A percentile compares a stretch with the other conserved stretches of the same genome.
These are phyloP conservation scores for Cephus sareptanus DNA, from an alignment of 2,888 invertebrate genomes.

Conservation along the genomic window DNA sequence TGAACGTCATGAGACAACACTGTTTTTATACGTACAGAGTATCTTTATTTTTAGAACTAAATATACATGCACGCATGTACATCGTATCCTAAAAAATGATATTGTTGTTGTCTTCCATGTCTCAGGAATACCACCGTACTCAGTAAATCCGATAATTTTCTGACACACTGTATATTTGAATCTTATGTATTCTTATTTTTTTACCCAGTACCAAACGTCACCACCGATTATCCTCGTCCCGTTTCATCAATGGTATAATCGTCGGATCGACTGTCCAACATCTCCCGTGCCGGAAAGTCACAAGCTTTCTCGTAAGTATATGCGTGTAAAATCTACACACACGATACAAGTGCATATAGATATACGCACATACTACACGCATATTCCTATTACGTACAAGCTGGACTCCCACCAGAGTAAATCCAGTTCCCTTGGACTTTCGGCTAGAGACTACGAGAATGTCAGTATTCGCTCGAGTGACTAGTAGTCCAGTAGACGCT, in stretches of 20 bases:
- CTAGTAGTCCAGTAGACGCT: background rate
- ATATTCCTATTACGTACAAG: slow-evolving; percentile 27
- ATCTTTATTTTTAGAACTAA: background rate
- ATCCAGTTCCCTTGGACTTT: slow-evolving; percentile 39
- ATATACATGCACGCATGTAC: background rate
- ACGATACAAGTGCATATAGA: background rate
- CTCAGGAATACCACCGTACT: background rate
- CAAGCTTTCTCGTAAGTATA: background rate
- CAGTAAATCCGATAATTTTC: background rate
- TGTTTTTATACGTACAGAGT: background rate
- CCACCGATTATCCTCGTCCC: background rate
- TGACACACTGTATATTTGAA: background rate
- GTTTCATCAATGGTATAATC: background rate
- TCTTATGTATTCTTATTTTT: background rate
- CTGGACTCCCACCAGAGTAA: slow-evolving; percentile 32
- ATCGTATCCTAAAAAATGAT: background rate
- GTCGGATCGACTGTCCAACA: background rate
- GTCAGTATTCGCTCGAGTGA: background rate
- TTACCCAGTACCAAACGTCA: background rate
- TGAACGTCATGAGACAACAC: background rate
- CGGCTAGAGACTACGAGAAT: slow-evolving; percentile 20
- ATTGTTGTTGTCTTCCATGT: background rate
- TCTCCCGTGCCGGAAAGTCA: background rate
- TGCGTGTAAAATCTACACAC: background rate
- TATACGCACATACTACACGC: slow-evolving; percentile 15